Base-by-base conservation (phyloP, 2,113 vertebrate species). In the Nannospalax galili region DNA sequence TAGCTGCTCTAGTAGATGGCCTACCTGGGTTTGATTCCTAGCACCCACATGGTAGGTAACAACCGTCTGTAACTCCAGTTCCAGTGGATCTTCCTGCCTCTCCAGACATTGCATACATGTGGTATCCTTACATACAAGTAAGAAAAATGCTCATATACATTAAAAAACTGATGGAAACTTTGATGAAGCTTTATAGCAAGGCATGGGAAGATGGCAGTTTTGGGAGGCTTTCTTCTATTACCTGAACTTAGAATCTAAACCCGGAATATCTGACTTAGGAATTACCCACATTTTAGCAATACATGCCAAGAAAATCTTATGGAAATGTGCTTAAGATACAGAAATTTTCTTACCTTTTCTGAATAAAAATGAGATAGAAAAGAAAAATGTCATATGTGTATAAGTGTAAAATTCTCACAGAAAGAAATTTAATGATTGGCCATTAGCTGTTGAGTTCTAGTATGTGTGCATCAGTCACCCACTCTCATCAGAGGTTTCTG, bases 241-340 rank as follows among this genome's bases (percentile, higher is more conserved):
- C 35, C n/a, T 58, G 65, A 90, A 85, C 35, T 73, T n/a, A 90
- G 32, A 87, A 88, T 52, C 65, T 74, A 85, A 84, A 90, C 58
- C 9, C 28, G 37, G 28, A 45, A 74, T 94, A 87, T 86, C 60
- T 79, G 30, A 24, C 26, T 84, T 72, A 87, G 40, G 70, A 64
- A 80, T 0, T 75, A 35, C 40, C 2, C 32, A 67, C 7, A 69
- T 79, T 48, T 37, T 67, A 60, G 4, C 20, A 86, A 79, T 48
- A 70, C 3, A 16, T 12, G 8, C 7, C 40, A 73, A 70, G 73
- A 72, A 91, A 93, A 65, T 7, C 75, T 40, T 79, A 79, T 30
- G 22, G 5, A 82, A 85, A 67, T 75, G 19, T 62, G 42, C 24
- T 92, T 79, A 86, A 65, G 32, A 73, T n/a, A 60, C 11, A 74